Percentiles rank a stretch among this genome's conserved stretches.
phyloP scores from a whole-genome alignment of 2,888 invertebrate species.

The Drosophila ustulata region DNA sequence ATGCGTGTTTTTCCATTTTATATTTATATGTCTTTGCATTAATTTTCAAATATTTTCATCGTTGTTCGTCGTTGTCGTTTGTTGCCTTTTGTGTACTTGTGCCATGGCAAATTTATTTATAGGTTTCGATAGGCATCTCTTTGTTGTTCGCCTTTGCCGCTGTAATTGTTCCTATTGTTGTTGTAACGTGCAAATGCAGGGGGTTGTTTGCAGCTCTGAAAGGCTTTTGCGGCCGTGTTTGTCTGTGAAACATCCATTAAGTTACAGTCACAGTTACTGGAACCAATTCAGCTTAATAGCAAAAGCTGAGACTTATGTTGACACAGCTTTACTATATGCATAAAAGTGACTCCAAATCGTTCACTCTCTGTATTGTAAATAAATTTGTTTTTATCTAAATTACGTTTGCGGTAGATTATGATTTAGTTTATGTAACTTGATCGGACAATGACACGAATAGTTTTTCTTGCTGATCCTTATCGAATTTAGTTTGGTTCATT shows the following conservation, averaged over 20 bases:
- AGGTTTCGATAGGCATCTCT: constrained; percentile 61
- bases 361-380: constrained; percentile 2
- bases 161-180: constrained; percentile 42
- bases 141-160: constrained; percentile 45
- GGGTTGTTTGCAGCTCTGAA: constrained; percentile 28
- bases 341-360: constrained; percentile 1
- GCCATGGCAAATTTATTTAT: constrained; percentile 65
- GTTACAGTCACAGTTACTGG: not conserved
- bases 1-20: constrained; percentile 47
- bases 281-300: constrained; percentile 24
- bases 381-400: not conserved
- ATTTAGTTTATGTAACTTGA: not conserved
- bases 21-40: constrained; percentile 52
- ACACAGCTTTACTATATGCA: not conserved
- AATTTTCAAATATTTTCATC: constrained; percentile 60
- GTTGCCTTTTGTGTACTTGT: constrained; percentile 34
- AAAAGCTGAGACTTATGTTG: not conserved
- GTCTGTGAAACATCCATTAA: constrained; percentile 18
- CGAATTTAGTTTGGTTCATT: not conserved
- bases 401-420: not conserved
- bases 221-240: constrained; percentile 7
- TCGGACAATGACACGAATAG: no score
- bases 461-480: not conserved
- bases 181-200: constrained; percentile 36
- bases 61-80: constrained; percentile 23